Conservation (phyloP, 1,140 invertebrate genomes). For the Sogatella furcifera region DNA sequence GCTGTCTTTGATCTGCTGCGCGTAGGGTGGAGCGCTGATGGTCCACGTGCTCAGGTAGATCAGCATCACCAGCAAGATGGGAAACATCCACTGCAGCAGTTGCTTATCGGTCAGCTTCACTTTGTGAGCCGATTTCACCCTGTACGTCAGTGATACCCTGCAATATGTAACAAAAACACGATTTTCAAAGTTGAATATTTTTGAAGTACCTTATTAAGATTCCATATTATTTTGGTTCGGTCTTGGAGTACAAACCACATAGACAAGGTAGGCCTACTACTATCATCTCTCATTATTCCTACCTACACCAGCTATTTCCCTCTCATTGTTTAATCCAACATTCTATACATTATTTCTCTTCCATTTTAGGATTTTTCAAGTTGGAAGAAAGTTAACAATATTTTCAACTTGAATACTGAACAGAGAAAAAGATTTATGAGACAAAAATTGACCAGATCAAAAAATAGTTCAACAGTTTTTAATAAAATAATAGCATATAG, state of each 20-base stretch:
- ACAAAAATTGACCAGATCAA: no score
- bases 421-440: no score
- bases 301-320: no score
- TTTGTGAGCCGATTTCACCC: slow-evolving; percentile 88
- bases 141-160: slow-evolving; percentile 85
- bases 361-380: no score
- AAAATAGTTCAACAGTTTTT: no score
- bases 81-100: slow-evolving; percentile 81
- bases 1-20: slow-evolving; percentile 63
- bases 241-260: background rate
- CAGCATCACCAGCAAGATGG: slow-evolving; percentile 75
- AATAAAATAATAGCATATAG: no score
- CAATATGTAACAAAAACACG: slow-evolving; percentile 21
- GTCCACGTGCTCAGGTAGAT: slow-evolving; percentile 86
- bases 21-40: slow-evolving; percentile 63
- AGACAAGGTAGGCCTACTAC: background rate
- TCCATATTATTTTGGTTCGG: no score
- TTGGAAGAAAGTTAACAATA: no score
- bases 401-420: no score
- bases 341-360: no score
- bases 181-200: background rate
- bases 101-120: slow-evolving; percentile 86
- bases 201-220: background rate
- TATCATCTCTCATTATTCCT: background rate
- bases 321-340: no score